Percentiles rank a stretch among this genome's conserved stretches.
These are phyloP conservation scores for Hypotaenidia okinawae DNA, from an alignment of 2,797 vertebrate genomes.

Conservation along the genomic window DNA sequence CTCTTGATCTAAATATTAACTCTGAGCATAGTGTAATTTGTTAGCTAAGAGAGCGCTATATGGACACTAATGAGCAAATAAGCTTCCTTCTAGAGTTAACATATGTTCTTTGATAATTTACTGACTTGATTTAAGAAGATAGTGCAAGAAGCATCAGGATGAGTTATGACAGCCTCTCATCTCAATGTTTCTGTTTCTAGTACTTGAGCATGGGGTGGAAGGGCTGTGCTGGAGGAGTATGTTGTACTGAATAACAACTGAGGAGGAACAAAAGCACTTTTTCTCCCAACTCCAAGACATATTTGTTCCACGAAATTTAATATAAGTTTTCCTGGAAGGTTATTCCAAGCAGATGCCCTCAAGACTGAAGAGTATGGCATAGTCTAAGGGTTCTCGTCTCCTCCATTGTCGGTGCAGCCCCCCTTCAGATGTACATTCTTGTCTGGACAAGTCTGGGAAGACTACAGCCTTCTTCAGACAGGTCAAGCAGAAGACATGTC, in stretches of 20 bases:
- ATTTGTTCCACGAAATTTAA: not conserved
- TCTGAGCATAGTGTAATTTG: not conserved
- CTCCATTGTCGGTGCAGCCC: not conserved
- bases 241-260: not conserved
- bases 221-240: too few relatives aligned
- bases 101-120: not conserved
- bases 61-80: not conserved
- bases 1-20: not conserved
- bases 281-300: not conserved
- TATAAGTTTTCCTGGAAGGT: not conserved
- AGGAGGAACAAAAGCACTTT: not conserved
- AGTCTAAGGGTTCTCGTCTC: not conserved
- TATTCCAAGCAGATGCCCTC: not conserved
- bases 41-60: not conserved
- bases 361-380: not conserved
- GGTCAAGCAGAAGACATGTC: constrained; percentile 6
- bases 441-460: not conserved
- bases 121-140: not conserved
- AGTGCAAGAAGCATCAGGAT: not conserved
- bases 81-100: not conserved
- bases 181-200: not conserved
- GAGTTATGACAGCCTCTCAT: not conserved
- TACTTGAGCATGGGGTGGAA: not conserved
- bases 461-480: not conserved
- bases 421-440: not conserved